A percentile compares a stretch with the other conserved stretches of the same genome.
Evolutionary conservation across 2,113 vertebrate genomes (phyloP).

Genomic region (Prunella fulvescens): DNA sequence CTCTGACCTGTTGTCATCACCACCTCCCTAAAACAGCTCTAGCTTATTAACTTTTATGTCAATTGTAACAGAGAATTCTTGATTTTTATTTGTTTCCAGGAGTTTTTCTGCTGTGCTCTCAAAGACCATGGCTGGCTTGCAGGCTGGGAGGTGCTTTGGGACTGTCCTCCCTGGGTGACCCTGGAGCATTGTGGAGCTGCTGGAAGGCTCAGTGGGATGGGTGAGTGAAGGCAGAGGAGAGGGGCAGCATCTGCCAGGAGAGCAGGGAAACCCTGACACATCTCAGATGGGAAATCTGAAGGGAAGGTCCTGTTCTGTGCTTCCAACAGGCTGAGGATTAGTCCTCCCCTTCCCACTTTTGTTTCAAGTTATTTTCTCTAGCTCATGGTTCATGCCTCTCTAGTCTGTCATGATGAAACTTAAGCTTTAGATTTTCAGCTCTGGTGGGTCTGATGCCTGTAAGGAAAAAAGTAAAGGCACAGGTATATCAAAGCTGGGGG

Average conservation of each 20-base stretch:
- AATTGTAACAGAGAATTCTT: not conserved
- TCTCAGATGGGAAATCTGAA: not conserved
- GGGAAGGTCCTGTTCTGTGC: not conserved
- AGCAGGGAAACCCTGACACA: not conserved
- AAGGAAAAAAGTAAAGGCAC: not conserved
- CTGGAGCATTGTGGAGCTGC: not conserved
- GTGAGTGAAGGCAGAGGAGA: not conserved
- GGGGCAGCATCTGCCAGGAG: not conserved
- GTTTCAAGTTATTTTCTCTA: not conserved
- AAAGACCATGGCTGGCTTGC: not conserved
- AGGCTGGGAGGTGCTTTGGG: not conserved
- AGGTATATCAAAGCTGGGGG: not conserved
- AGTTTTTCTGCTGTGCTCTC: not conserved
- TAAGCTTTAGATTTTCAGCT: not conserved
- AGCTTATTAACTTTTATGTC: not conserved
- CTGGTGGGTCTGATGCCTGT: not conserved
- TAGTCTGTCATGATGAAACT: not conserved
- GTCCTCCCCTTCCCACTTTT: not conserved
- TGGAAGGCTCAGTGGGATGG: not conserved
- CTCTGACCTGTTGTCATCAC: not conserved
- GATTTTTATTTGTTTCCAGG: not conserved
- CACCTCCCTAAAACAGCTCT: not conserved
- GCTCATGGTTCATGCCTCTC: not conserved
- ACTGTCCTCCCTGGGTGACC: too few relatives aligned
- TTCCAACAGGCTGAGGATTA: too few relatives aligned